These are phyloP conservation scores for Charanyca ferruginea DNA, from an alignment of 2,888 invertebrate genomes.

Conservation along the genomic window DNA sequence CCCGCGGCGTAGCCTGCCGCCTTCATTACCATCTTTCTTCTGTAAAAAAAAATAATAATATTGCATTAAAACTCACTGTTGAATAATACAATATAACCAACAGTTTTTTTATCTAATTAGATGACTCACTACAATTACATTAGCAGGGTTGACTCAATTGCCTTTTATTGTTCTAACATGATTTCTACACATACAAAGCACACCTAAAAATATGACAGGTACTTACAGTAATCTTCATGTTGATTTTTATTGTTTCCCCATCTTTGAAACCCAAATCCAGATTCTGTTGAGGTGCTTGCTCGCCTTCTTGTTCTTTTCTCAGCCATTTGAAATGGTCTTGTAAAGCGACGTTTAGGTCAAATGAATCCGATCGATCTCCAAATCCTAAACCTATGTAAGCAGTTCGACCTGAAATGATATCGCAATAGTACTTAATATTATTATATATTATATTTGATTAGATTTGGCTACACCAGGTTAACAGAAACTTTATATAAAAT, in stretches of 20 bases:
- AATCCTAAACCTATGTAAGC: slow-evolving; percentile 99
- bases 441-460: not conserved
- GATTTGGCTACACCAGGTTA: not conserved
- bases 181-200: slow-evolving; percentile 26
- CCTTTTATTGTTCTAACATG: slow-evolving; percentile 28
- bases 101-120: slow-evolving; percentile 43
- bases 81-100: slow-evolving; percentile 24
- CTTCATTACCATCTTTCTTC: slow-evolving; percentile 97
- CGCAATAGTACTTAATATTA: not conserved
- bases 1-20: slow-evolving; percentile 92
- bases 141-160: slow-evolving; percentile 36
- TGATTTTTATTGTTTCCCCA: slow-evolving; percentile 99
- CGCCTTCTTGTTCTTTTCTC: slow-evolving; percentile 95
- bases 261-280: slow-evolving; percentile 99
- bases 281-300: slow-evolving; percentile 94
- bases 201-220: slow-evolving; percentile 2
- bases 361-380: slow-evolving; percentile 99
- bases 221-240: slow-evolving; percentile 98
- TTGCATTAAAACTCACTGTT: not conserved
- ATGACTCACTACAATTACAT: slow-evolving; percentile 47
- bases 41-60: slow-evolving; percentile 79
- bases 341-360: slow-evolving; percentile 99
- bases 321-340: slow-evolving; percentile 99
- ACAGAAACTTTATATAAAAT: slow-evolving; percentile 13
- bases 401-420: slow-evolving; percentile 91